Evolutionary conservation across 2,113 vertebrate species (phyloP).

Genomic region (Ivindomyrus marchei): DNA sequence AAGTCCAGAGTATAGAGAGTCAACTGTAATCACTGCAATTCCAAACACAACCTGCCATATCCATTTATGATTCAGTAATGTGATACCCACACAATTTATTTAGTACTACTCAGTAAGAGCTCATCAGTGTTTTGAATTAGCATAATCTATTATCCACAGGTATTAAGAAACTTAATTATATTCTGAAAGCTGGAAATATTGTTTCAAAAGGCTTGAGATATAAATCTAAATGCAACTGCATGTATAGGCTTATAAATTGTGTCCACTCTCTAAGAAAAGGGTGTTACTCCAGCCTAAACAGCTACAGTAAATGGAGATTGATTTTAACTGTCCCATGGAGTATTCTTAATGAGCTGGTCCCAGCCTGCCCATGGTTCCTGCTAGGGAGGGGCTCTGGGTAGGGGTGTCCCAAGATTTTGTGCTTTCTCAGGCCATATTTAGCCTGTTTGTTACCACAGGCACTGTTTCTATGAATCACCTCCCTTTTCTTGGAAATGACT

Average conservation of each 20-base stretch:
- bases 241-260: neutral
- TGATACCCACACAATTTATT: neutral
- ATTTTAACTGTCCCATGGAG: neutral
- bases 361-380: neutral
- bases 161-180: neutral
- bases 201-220: neutral
- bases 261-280: neutral
- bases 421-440: neutral
- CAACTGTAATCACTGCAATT: neutral
- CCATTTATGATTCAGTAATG: neutral
- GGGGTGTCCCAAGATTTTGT: neutral
- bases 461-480: neutral
- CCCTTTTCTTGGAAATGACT: neutral
- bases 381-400: neutral
- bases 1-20: neutral
- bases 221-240: neutral
- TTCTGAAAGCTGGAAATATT: neutral
- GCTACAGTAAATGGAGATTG: neutral
- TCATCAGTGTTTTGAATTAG: neutral
- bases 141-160: neutral
- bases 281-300: neutral
- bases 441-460: neutral
- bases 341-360: neutral
- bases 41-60: neutral
- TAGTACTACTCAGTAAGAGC: neutral